Evolutionary conservation across 2,113 vertebrate genomes (phyloP).

Genomic region (Microcebus murinus): DNA sequence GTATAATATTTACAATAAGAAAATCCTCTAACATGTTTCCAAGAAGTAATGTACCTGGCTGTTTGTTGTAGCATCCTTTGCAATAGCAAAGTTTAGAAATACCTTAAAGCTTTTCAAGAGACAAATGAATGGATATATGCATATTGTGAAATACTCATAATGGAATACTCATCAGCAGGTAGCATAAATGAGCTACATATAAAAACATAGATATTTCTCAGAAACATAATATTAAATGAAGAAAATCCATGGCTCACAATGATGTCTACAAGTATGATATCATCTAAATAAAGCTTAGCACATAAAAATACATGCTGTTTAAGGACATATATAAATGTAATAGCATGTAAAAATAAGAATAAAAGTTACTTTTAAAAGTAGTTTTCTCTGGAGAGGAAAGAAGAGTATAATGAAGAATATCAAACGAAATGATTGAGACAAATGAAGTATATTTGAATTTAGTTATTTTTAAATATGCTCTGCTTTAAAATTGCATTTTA

Average conservation of each 20-base stretch:
- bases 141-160: not conserved
- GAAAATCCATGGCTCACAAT: not conserved
- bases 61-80: not conserved
- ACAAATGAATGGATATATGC: not conserved
- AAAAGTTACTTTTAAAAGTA: not conserved
- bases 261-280: not conserved
- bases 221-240: not conserved
- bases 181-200: not conserved
- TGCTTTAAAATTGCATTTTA: conserved; percentile 25
- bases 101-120: not conserved
- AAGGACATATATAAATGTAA: not conserved
- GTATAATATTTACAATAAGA: not conserved
- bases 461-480: conserved; percentile 32
- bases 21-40: not conserved
- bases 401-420: conserved; percentile 25
- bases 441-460: not conserved
- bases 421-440: not conserved
- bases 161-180: not conserved
- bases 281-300: not conserved
- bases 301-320: not conserved
- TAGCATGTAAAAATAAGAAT: not conserved
- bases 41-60: not conserved
- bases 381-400: not conserved
- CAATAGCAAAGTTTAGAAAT: conserved; percentile 8
- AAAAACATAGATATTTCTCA: not conserved